These are phyloP conservation scores for Caenorhabditis japonica DNA, from an alignment of 2,888 invertebrate species.

Conservation along the genomic window DNA sequence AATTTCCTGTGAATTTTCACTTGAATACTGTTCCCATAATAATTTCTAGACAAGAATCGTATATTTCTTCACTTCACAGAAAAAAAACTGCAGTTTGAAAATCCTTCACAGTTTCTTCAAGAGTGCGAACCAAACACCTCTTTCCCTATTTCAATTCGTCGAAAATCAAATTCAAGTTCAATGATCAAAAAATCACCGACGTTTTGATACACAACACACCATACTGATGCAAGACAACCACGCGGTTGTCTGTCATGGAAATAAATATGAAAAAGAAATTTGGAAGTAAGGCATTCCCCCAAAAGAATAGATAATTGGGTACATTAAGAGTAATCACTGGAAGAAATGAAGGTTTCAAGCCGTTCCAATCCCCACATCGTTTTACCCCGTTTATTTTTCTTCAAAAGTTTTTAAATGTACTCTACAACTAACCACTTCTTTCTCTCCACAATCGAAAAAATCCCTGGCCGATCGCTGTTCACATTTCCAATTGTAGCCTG, in stretches of 20 bases:
- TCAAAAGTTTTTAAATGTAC: neutral
- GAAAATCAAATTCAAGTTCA: conserved; percentile 18
- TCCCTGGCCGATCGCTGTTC: conserved; percentile 74
- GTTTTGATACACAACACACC: conserved; percentile 13
- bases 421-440: conserved; percentile 69
- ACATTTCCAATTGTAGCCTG: conserved; percentile 75
- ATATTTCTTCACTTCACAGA: too few relatives aligned
- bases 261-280: neutral
- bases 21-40: too few relatives aligned
- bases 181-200: conserved; percentile 21
- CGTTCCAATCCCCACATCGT: too few relatives aligned
- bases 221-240: conserved; percentile 39
- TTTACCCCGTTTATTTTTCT: too few relatives aligned
- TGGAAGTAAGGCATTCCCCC: conserved; percentile 3
- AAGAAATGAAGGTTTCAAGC: too few relatives aligned
- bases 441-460: conserved; percentile 72
- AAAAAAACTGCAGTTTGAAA: too few relatives aligned
- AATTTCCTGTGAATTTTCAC: too few relatives aligned
- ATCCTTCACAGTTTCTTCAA: too few relatives aligned
- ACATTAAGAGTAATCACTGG: too few relatives aligned
- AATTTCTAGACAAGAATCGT: too few relatives aligned
- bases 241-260: conserved; percentile 23
- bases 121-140: neutral
- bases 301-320: neutral
- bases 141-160: conserved; percentile 1